phyloP scores from a whole-genome alignment of 1,140 invertebrate genomes.

The Scaptomyza montana region DNA sequence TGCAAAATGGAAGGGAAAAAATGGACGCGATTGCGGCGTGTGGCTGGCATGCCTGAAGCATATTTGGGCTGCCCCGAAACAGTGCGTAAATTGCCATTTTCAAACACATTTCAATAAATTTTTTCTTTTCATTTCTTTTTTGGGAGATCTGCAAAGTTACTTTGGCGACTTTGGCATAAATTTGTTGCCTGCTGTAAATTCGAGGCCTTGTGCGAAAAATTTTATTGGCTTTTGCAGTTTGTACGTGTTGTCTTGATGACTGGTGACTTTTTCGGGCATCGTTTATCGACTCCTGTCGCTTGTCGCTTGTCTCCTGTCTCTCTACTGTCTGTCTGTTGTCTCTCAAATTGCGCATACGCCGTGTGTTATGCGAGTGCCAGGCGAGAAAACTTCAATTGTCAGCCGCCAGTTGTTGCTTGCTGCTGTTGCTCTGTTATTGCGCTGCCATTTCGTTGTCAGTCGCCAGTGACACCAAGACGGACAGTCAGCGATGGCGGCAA shows the following conservation, averaged over 20 bases:
- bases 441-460: slow-evolving; percentile 68
- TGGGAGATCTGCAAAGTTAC: slow-evolving; percentile 33
- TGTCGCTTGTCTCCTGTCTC: not conserved
- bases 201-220: slow-evolving; percentile 10
- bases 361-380: slow-evolving; percentile 56
- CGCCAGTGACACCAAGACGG: slow-evolving; percentile 20
- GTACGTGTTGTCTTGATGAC: slow-evolving; percentile 38
- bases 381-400: slow-evolving; percentile 64
- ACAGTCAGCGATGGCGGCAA: not conserved
- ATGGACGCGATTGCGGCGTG: slow-evolving; percentile 33
- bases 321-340: not conserved
- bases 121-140: slow-evolving; percentile 35
- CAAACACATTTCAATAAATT: slow-evolving; percentile 74
- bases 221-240: slow-evolving; percentile 66
- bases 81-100: slow-evolving; percentile 81
- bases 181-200: slow-evolving; percentile 15
- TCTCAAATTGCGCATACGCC: slow-evolving; percentile 65
- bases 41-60: slow-evolving; percentile 63
- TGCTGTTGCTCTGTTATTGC: slow-evolving; percentile 71
- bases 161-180: slow-evolving; percentile 32
- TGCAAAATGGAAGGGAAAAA: slow-evolving; percentile 18
- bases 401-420: slow-evolving; percentile 47
- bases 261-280: slow-evolving; percentile 25
- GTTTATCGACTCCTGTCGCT: slow-evolving; percentile 9
- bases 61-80: slow-evolving; percentile 67